Evolutionary conservation across 1,140 invertebrate species (phyloP).

Genomic region (Cydia fagiglandana): DNA sequence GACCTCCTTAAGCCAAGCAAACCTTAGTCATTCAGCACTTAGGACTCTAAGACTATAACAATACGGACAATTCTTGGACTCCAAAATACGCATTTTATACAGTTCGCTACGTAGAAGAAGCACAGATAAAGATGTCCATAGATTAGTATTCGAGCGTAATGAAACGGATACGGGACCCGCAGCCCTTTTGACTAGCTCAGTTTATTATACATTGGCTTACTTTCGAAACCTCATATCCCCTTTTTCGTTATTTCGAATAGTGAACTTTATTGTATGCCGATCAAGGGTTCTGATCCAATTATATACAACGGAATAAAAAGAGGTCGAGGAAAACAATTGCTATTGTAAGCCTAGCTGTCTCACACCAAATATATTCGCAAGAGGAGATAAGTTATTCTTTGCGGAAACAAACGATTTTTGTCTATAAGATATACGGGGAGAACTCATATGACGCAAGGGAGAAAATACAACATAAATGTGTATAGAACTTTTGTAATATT

Average conservation of each 20-base stretch:
- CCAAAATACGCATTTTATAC: not conserved
- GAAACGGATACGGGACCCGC: not conserved
- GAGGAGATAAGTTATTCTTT: conserved; percentile 13
- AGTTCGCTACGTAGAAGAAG: not conserved
- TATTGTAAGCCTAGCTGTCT: not conserved
- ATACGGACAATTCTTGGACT: no score
- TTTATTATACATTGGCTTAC: not conserved
- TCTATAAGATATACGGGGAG: not conserved
- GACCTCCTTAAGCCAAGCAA: no score
- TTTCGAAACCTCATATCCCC: not conserved
- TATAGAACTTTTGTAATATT: not conserved
- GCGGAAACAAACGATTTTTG: not conserved
- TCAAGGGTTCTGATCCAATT: not conserved
- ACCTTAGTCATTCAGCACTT: no score
- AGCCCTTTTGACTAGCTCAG: conserved; percentile 5
- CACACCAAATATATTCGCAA: not conserved
- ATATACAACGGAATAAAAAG: not conserved
- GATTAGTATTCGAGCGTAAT: conserved; percentile 13
- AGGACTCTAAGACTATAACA: no score
- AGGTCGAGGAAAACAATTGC: not conserved
- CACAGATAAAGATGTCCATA: not conserved
- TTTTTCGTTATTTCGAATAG: not conserved
- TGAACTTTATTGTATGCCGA: not conserved
- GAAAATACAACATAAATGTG: not conserved
- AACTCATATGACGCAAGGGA: not conserved